A percentile compares a stretch with the other conserved stretches of the same genome.
These are phyloP conservation scores for Drosophila arawakana DNA, from an alignment of 1,140 invertebrate genomes.

Conservation along the genomic window DNA sequence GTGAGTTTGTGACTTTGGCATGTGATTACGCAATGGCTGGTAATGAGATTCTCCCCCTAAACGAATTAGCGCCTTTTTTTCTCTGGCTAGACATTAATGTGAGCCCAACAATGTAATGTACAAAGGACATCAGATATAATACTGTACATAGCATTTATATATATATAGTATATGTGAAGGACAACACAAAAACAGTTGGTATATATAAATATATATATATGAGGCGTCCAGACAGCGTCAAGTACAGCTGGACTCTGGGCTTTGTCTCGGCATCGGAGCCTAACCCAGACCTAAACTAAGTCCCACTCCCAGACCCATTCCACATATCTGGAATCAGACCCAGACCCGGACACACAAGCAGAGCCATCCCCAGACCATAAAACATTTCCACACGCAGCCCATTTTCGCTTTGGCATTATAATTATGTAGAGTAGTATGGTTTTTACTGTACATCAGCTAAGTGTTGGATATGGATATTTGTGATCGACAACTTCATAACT, in stretches of 20 bases:
- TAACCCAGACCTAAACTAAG: not conserved
- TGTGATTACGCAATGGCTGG: slow-evolving; percentile 32
- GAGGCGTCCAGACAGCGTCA: slow-evolving; percentile 23
- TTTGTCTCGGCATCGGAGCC: not conserved
- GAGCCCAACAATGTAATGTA: slow-evolving; percentile 23
- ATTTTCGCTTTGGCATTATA: slow-evolving; percentile 34
- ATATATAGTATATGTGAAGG: not conserved
- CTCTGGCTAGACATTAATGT: slow-evolving; percentile 33
- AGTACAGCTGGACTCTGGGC: not conserved
- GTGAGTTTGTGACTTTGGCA: not conserved
- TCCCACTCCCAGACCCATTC: not conserved
- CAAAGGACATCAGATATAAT: slow-evolving; percentile 4
- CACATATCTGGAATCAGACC: not conserved
- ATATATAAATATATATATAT: not conserved
- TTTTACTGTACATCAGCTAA: not conserved
- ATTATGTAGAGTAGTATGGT: slow-evolving; percentile 15
- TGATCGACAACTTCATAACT: no score
- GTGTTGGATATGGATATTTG: no score
- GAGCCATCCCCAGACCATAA: slow-evolving; percentile 14
- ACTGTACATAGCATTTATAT: not conserved
- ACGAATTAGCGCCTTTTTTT: slow-evolving; percentile 6
- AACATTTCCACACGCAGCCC: slow-evolving; percentile 32
- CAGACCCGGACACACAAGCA: slow-evolving; percentile 12
- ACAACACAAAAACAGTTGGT: slow-evolving; percentile 10
- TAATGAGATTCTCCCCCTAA: slow-evolving; percentile 25